These are phyloP conservation scores for Phalacrocorax pelagicus DNA, from an alignment of 2,113 vertebrate genomes.

Conservation along the genomic window DNA sequence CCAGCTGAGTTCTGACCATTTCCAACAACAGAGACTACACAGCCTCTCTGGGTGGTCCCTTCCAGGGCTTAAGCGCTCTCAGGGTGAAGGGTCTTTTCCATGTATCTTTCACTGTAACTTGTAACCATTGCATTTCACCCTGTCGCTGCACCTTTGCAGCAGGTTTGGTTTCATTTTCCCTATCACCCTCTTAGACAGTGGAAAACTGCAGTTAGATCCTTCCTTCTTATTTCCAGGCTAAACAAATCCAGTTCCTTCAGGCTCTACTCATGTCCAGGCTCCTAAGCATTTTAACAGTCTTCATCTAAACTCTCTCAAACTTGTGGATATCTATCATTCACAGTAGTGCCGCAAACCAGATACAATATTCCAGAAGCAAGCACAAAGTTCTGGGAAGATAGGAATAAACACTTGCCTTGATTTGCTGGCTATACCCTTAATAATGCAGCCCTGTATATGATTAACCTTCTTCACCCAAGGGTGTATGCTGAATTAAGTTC, in stretches of 20 bases:
- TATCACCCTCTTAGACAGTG: background rate
- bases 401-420: background rate
- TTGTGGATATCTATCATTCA: background rate
- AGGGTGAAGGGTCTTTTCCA: background rate
- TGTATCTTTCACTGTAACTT: background rate
- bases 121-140: background rate
- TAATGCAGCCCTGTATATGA: background rate
- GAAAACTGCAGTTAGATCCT: background rate
- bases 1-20: background rate
- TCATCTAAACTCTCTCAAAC: background rate
- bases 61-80: background rate
- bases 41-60: background rate
- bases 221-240: background rate
- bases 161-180: background rate
- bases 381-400: background rate
- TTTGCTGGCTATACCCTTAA: background rate
- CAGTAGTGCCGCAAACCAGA: background rate
- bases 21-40: background rate
- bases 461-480: background rate
- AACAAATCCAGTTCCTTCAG: background rate
- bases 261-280: background rate
- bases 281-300: background rate
- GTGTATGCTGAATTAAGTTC: background rate
- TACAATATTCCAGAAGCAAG: background rate
- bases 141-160: background rate